Percentiles rank a stretch among this genome's conserved stretches.
These are phyloP conservation scores for Chrysodeixis includens DNA, from an alignment of 2,888 invertebrate species.

Conservation along the genomic window DNA sequence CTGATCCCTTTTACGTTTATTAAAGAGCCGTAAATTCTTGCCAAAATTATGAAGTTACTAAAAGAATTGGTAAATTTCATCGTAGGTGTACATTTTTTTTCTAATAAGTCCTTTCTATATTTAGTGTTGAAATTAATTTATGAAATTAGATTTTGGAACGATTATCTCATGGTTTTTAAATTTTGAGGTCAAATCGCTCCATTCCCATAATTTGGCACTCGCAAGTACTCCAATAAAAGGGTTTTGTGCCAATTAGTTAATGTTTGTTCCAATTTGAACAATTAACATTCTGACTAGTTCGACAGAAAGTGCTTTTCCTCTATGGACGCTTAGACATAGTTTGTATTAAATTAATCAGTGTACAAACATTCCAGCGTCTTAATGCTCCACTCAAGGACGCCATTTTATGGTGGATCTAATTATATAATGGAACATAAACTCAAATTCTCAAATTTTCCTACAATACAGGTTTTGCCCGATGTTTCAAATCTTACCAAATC, in stretches of 20 bases:
- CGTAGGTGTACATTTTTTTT: too few relatives aligned
- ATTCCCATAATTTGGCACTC: slow-evolving; percentile 38
- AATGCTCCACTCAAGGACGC: slow-evolving; percentile 35
- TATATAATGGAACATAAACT: slow-evolving; percentile 15
- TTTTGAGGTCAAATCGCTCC: slow-evolving; percentile 35
- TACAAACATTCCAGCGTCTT: slow-evolving; percentile 24
- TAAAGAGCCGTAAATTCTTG: slow-evolving; percentile 17
- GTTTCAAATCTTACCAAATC: too few relatives aligned
- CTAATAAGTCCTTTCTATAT: too few relatives aligned
- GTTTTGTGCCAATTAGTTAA: slow-evolving; percentile 43
- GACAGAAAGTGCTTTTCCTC: slow-evolving; percentile 31
- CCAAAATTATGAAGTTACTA: neutral
- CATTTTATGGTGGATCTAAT: slow-evolving; percentile 35
- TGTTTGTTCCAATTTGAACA: slow-evolving; percentile 38
- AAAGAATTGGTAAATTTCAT: neutral
- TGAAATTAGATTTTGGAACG: neutral
- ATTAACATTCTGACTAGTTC: slow-evolving; percentile 41
- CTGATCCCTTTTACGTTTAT: slow-evolving; percentile 19
- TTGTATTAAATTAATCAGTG: slow-evolving; percentile 40
- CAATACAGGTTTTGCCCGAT: slow-evolving; percentile 14
- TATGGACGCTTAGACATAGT: slow-evolving; percentile 13
- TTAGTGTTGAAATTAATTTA: slow-evolving; percentile 7
- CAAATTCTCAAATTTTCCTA: slow-evolving; percentile 10
- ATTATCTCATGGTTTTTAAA: slow-evolving; percentile 24
- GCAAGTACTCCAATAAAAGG: slow-evolving; percentile 36